Evolutionary conservation across 2,888 invertebrate genomes (phyloP), one percentile per base, ranked within the genome.

Genomic region (Pseudococcus jackbeardsleyi): DNA sequence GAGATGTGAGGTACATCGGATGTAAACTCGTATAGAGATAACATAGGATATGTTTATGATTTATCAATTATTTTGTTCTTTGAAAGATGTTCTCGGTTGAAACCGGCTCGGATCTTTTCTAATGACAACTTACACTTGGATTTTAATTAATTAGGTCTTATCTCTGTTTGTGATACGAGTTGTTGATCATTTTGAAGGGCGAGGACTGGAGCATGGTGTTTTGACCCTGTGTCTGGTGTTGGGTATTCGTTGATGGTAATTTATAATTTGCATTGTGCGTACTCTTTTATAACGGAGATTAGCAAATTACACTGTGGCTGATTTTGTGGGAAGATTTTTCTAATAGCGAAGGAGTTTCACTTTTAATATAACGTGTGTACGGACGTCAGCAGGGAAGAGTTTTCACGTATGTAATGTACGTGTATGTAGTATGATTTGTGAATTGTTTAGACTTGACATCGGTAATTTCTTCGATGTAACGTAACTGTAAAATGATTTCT

Each of bases 11-110:
- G 64, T 64, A 22, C 48, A 15, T n/a, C 6, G n/a, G 54, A 54
- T 54, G 8, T 22, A 64, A 19, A 19, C 59, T 19, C 59, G 15
- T 59, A 59, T n/a, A 22, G 22, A 22, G n/a, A 59, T 59, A 59
- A 59, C 59, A 19, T 64, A 22, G 1, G 17, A 77, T 3, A 15
- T 33, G 15, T 82, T 42, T 82, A 82, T 82, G 79, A 82, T 82
- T 82, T 82, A 82, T 46, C 46, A 82, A 82, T 42, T 82, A 82
- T 82, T 82, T 82, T 46, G 26, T 64, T 64, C 64, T 64, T 64
- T 12, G 59, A n/a, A 42, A 82, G 79, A 82, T 46, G 19, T 12
- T 11, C 79, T 82, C 46, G 46, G 33, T 82, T 17, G n/a, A 46
- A 72, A 46, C 46, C 46, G 46, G 79, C 77, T 72, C 33, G 50